Conservation (phyloP, 2,888 invertebrate species). For the Stenichneumon culpator region DNA sequence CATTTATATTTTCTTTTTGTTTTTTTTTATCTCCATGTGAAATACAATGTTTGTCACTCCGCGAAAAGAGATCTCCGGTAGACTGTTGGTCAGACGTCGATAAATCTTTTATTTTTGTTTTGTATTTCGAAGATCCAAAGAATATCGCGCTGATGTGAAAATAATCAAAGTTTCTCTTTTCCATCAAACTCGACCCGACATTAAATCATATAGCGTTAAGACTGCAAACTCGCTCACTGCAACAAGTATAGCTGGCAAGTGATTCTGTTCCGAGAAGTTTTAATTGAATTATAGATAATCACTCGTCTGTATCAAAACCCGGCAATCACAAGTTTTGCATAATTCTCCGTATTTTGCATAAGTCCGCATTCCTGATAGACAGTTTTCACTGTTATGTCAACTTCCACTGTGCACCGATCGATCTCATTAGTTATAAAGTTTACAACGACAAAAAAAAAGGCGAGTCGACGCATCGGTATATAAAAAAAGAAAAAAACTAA, state of each 20-base stretch:
- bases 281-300: conserved; percentile 58
- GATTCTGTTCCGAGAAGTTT: conserved; percentile 17
- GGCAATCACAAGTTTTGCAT: conserved; percentile 51
- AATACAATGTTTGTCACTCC: neutral
- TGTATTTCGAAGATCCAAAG: neutral
- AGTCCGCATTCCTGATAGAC: conserved; percentile 39
- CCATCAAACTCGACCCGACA: no score
- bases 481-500: neutral
- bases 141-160: neutral
- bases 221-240: neutral
- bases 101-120: neutral
- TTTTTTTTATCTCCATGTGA: neutral
- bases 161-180: neutral
- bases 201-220: neutral
- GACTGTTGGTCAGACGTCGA: neutral
- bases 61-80: neutral
- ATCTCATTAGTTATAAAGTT: conserved; percentile 40
- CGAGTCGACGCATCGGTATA: neutral
- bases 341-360: conserved; percentile 27
- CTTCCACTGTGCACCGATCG: neutral
- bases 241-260: neutral
- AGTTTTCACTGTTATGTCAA: conserved; percentile 33
- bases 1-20: neutral
- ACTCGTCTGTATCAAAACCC: neutral
- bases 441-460: conserved; percentile 9